These are phyloP conservation scores for Xenopus petersii DNA, from an alignment of 2,797 vertebrate species.

Conservation along the genomic window DNA sequence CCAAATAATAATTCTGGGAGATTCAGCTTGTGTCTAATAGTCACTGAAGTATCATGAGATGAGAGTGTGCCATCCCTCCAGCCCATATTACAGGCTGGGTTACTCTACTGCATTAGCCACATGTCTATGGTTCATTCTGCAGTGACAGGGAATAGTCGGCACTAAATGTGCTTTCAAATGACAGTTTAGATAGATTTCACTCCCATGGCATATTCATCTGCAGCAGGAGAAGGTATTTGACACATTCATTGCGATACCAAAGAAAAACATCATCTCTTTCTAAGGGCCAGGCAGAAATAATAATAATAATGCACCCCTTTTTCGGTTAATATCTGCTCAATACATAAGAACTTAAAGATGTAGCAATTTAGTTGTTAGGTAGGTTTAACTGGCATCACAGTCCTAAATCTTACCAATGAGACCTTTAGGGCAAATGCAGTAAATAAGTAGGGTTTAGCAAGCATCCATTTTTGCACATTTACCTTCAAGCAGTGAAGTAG, in stretches of 20 bases:
- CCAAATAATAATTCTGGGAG: constrained; percentile 23
- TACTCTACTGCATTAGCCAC: neutral
- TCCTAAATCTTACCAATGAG: too few species aligned
- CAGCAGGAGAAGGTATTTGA: constrained; percentile 26
- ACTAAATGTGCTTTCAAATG: constrained; percentile 21
- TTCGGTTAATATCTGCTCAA: neutral
- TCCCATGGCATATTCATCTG: constrained; percentile 33
- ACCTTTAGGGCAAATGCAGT: too few species aligned
- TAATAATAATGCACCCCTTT: neutral
- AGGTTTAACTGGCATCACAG: too few species aligned
- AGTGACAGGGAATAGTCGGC: constrained; percentile 37
- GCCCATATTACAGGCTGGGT: constrained; percentile 21
- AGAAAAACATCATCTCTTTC: constrained; percentile 1
- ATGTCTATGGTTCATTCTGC: constrained; percentile 39
- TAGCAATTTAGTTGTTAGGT: too few species aligned
- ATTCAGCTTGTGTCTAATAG: constrained; percentile 21
- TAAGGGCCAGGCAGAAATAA: neutral
- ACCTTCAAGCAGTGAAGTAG: too few species aligned
- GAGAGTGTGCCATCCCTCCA: constrained; percentile 25
- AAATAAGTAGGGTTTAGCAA: neutral
- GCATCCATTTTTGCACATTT: too few species aligned
- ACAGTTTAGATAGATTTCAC: constrained; percentile 34
- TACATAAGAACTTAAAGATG: too few species aligned
- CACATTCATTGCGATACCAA: constrained; percentile 18
- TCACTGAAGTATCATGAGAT: constrained; percentile 31